Base-by-base conservation (phyloP, 2,797 vertebrate genomes). In the Catostomus latipinnis region DNA sequence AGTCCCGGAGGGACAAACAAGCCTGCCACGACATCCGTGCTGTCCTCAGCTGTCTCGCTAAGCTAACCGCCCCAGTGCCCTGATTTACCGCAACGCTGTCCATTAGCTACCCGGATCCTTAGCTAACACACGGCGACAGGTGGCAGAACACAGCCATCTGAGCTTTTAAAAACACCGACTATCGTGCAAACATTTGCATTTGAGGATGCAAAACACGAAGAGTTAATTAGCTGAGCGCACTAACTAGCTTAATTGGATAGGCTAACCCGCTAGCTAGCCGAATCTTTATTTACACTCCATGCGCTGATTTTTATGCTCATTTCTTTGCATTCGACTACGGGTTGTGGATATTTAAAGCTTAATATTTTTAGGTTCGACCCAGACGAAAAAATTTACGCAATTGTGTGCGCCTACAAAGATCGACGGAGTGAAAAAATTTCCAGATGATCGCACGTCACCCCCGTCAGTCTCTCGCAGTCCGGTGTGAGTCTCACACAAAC, bases 31-130 rank as follows among this genome's bases (percentile, higher is more conserved):
- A 91, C 89, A 91, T 91, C 92, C 92, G 92, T 71, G 72, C 85
- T 85, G 90, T 86, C 74, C 78, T 73, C 73, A 46, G 73, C 88
- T 88, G 91, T 90, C 90, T 91, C 90, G 91, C 86, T 80, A 71
- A 89, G 85, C 87, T 93, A 93, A 90, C 91, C 91, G 89, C 92
- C 91, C 92, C 84, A 88, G 88, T 89, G 87, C 88, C 88, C 86
- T 46, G 82, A 86, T 82, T 83, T 74, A 78, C 89, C 82, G 87
- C 85, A 82, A 81, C 85, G 88, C 84, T 81, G 91, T 88, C 90
- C 93, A 91, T 92, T 84, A 83, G 88, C 84, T 34, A 79, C 52
- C 34, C 52, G 56, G 71, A 72, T 58, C 48, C 52, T 81, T 74
- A 78, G 82, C 80, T 66, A 58, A 65, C 71, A 11, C 13, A 78